Evolutionary conservation across 1,140 invertebrate species (phyloP), one percentile per base, ranked within the genome.

Genomic region (Drosophila lacertosa): DNA sequence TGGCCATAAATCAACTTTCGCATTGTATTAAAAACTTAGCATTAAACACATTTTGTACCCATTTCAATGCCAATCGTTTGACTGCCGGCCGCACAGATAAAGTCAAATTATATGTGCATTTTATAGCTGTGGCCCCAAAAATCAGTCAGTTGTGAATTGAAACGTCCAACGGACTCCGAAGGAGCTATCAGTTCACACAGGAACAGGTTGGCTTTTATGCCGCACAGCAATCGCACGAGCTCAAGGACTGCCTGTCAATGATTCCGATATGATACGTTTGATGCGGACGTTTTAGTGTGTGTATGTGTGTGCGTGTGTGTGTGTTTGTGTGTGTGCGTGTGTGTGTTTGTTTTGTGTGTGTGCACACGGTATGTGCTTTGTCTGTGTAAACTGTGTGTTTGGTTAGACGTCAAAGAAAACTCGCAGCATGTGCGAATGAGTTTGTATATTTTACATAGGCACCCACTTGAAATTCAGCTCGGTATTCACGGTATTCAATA

Each of bases 71-170:
- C 80, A 74, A 74, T 71, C 68, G 71, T 65, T 82, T 74, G 78
- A 54, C 63, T 81, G 59, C 44, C 48, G 54, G 53, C 59, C 60
- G 60, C 62, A 67, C 69, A 84, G 80, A 83, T 80, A 83, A 84
- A 76, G 80, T 80, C 80, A 84, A 80, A 84, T 83, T 72, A 77
- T 81, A 77, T 64, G 57, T 50, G 48, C 53, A 63, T 68, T 70
- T 70, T 65, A 65, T 59, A 13, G 51, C 22, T 51, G 32, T 37
- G n/a, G 54, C 26, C 54, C 57, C 20, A 45, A 57, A 69, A 70
- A 55, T 57, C 67, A 70, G 35, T 70, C 50, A 70, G 44, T 26
- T 68, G 65, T 45, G 65, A 68, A 68, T 68, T 47, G 48, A 68
- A 62, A 63, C 48, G 58, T 63, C 53, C 5, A 29, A 16, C 39